A percentile compares a stretch with the other conserved stretches of the same genome.
Conservation (phyloP, 2,888 invertebrate species). For the Penaeus monodon region DNA sequence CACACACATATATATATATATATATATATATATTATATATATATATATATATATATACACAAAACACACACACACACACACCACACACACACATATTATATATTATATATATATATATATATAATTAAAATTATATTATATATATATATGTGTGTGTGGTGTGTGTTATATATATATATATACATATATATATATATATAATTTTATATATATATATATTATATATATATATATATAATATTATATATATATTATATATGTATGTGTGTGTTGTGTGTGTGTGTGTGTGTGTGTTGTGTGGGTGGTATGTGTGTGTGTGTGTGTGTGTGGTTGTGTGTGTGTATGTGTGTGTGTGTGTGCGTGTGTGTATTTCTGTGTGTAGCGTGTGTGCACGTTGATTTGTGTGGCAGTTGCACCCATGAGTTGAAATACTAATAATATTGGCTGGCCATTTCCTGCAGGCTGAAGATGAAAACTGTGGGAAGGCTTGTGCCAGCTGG, state of each 20-base stretch:
- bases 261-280: too few relatives aligned
- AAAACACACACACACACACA: slow-evolving; percentile 5
- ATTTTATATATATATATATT: neutral
- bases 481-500: too few relatives aligned
- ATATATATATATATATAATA: neutral
- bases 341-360: neutral
- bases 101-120: slow-evolving; percentile 1
- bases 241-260: neutral
- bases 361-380: neutral
- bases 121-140: neutral
- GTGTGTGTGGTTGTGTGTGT: too few relatives aligned
- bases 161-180: slow-evolving; percentile 24
- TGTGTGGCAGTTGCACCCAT: too few relatives aligned
- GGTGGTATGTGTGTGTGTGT: too few relatives aligned
- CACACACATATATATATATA: too few relatives aligned
- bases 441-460: too few relatives aligned
- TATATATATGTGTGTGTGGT: slow-evolving; percentile 1
- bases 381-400: too few relatives aligned
- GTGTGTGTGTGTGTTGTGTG: neutral
- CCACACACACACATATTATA: slow-evolving; percentile 1
- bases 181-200: slow-evolving; percentile 16
- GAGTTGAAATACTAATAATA: too few relatives aligned
- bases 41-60: slow-evolving; percentile 27
- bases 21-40: too few relatives aligned
- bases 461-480: too few relatives aligned